A percentile compares a stretch with the other conserved stretches of the same genome.
Evolutionary conservation across 2,888 invertebrate species (phyloP).

Genomic region (Candidula unifasciata): DNA sequence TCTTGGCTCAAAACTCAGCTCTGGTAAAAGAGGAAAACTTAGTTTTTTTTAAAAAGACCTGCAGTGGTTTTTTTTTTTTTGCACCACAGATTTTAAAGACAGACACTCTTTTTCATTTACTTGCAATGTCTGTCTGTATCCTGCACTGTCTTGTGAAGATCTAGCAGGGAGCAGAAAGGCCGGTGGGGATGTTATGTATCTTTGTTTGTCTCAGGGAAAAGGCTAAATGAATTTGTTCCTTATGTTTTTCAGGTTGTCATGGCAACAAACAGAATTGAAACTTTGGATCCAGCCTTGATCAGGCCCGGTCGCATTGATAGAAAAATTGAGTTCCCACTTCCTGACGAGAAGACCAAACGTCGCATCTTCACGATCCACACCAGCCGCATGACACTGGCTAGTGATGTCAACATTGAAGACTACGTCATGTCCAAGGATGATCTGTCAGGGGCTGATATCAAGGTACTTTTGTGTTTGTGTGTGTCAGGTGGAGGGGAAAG

Average conservation of each 20-base stretch:
- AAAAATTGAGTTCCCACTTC: slow-evolving; percentile 99
- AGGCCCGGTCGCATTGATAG: slow-evolving; percentile 99
- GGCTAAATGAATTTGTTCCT: neutral
- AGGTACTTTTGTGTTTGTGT: slow-evolving; percentile 71
- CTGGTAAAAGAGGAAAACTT: too few species aligned
- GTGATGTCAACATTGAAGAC: slow-evolving; percentile 97
- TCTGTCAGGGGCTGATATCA: slow-evolving; percentile 88
- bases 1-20: too few species aligned
- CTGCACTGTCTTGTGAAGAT: too few species aligned
- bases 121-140: too few species aligned
- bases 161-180: too few species aligned
- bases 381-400: slow-evolving; percentile 97
- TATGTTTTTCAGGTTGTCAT: slow-evolving; percentile 76
- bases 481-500: too few species aligned
- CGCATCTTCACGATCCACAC: slow-evolving; percentile 99
- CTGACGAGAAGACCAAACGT: slow-evolving; percentile 96
- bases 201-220: too few species aligned
- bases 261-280: slow-evolving; percentile 89
- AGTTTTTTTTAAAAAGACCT: too few species aligned
- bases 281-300: slow-evolving; percentile 97
- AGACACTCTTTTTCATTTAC: too few species aligned
- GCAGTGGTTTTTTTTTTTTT: too few species aligned
- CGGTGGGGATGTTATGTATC: too few species aligned
- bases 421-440: slow-evolving; percentile 99
- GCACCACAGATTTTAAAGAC: too few species aligned